These are phyloP conservation scores for Nyctereutes procyonoides DNA, from an alignment of 2,113 vertebrate genomes.

Conservation along the genomic window DNA sequence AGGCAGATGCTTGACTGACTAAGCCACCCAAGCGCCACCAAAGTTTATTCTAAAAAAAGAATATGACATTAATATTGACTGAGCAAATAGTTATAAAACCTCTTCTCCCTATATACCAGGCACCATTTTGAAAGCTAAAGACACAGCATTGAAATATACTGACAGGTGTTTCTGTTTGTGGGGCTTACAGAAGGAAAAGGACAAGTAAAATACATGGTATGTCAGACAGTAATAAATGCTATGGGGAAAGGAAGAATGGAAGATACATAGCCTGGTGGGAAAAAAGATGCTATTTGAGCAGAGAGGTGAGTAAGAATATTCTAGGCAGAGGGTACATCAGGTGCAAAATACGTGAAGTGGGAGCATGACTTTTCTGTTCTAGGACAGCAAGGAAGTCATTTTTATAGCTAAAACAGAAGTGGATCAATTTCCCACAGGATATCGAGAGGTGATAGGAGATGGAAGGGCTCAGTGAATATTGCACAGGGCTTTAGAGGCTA, in stretches of 20 bases:
- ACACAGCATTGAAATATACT: not conserved
- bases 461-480: not conserved
- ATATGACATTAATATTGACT: not conserved
- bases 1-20: no score
- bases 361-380: not conserved
- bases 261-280: not conserved
- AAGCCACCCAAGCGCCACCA: no score
- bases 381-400: not conserved
- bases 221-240: not conserved
- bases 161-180: not conserved
- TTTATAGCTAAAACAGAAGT: not conserved
- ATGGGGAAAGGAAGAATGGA: not conserved
- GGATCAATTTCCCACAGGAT: not conserved
- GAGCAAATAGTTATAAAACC: not conserved
- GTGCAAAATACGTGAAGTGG: not conserved
- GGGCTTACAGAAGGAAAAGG: not conserved
- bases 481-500: not conserved
- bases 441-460: not conserved
- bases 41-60: not conserved
- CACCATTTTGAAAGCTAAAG: conserved; percentile 28
- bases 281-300: not conserved
- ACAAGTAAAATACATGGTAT: not conserved
- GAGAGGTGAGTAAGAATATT: not conserved
- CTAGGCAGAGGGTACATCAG: not conserved
- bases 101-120: not conserved